Evolutionary conservation across 2,797 vertebrate genomes (phyloP).

Genomic region (Alcedo atthis): DNA sequence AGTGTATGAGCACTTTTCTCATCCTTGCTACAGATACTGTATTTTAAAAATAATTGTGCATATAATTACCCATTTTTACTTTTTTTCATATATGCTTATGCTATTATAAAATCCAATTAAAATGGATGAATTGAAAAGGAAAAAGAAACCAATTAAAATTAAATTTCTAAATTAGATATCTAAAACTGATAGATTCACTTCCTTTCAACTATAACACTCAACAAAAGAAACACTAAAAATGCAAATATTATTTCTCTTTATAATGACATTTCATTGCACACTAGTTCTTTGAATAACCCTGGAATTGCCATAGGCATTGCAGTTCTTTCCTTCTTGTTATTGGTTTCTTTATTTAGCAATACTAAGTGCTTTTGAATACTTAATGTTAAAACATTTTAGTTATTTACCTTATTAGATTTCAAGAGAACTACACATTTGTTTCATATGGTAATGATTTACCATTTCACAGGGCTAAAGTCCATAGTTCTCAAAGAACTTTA

Average conservation of each 20-base stretch:
- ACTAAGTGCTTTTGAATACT: constrained; percentile 48
- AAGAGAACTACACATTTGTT: constrained; percentile 16
- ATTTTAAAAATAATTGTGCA: constrained; percentile 50
- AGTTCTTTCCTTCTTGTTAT: constrained; percentile 4
- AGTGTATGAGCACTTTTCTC: background rate
- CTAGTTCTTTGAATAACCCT: background rate
- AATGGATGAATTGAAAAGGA: constrained; percentile 25
- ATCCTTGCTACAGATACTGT: constrained; percentile 5
- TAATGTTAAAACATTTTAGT: constrained; percentile 18
- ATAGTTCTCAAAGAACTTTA: background rate
- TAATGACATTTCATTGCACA: constrained; percentile 35
- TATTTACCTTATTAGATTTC: constrained; percentile 45
- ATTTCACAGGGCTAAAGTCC: background rate
- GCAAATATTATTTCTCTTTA: constrained; percentile 51
- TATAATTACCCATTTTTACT: constrained; percentile 50
- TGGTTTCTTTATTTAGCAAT: constrained; percentile 48
- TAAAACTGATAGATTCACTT: constrained; percentile 44
- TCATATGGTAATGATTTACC: background rate
- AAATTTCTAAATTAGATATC: constrained; percentile 59
- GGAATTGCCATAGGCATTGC: background rate
- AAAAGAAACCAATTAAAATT: constrained; percentile 56
- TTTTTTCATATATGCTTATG: background rate
- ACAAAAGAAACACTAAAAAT: constrained; percentile 58
- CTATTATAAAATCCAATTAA: constrained; percentile 42
- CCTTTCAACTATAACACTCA: constrained; percentile 12